These are phyloP conservation scores for Lamellibrachia columna DNA, from an alignment of 2,888 invertebrate species.

Conservation along the genomic window DNA sequence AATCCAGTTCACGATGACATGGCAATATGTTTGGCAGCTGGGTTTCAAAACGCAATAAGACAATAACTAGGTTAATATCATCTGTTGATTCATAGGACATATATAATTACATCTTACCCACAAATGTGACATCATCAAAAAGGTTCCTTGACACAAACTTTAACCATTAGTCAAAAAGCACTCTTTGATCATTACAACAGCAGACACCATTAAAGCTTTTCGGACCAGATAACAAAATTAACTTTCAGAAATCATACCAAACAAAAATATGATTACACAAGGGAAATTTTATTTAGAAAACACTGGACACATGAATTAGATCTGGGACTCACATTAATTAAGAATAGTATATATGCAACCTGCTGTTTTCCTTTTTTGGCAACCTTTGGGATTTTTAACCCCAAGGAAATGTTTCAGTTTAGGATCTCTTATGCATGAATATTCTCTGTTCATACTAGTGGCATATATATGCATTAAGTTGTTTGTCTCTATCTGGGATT, in stretches of 20 bases:
- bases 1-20: neutral
- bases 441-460: no score
- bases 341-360: no score
- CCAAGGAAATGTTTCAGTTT: no score
- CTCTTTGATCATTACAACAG: no score
- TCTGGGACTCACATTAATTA: neutral
- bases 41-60: neutral
- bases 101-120: neutral
- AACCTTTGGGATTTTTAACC: no score
- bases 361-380: no score
- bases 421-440: no score
- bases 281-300: neutral
- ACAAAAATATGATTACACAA: neutral
- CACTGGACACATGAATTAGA: neutral
- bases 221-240: neutral
- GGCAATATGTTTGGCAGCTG: neutral
- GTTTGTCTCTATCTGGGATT: no score
- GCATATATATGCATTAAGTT: no score
- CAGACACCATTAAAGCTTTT: no score
- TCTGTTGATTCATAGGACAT: neutral
- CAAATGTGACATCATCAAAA: neutral
- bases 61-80: neutral
- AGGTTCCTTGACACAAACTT: neutral
- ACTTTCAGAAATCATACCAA: neutral
- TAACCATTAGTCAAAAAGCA: neutral